Base-by-base conservation (phyloP, 1,140 invertebrate genomes). In the Drosophila oshimai region DNA sequence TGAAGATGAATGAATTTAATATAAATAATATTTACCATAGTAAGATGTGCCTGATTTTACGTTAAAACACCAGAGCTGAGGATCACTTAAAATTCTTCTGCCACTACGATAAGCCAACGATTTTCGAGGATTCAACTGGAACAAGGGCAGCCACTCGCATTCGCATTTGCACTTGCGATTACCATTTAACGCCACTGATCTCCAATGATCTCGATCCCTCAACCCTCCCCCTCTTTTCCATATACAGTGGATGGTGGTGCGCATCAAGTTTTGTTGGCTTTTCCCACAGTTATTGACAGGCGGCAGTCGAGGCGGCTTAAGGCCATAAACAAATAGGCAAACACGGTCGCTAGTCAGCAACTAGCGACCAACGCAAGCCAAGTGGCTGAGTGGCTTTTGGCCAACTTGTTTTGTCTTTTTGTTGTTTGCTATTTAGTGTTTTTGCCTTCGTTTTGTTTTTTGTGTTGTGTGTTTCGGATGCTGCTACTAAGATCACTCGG, bases 251-350 rank as follows among this genome's bases (percentile, higher is more conserved):
- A 6, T 28, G 37, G 58, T 26, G 28, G 36, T 34, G 61, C 61
- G 42, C 61, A 64, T 65, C 61, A 65, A 65, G 61, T 84, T 78
- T 86, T 84, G 80, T 84, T 84, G 72, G 80, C 80, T 84, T 84
- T 84, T 84, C 80, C 81, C 80, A 84, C 80, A 84, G 71, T 57
- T 84, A 84, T 86, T 84, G 80, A 84, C 80, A 73, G 71, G 74
- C 79, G 68, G 47, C 68, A 47, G 61, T 29, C 42, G 72, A 50
- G 41, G 49, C 81, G 72, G 79, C 79, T 84, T 86, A 84, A 79
- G 75, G 71, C 79, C 79, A 80, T 84, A 84, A 84, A 84, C 79
- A 84, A 84, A 84, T 84, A 86, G 75, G 39, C 81, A 84, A 84
- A 84, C 75, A 71, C 62, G 64, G 34, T 31, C 42, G 39, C 58